Evolutionary conservation across 2,113 vertebrate species (phyloP).

Genomic region (Sylvia atricapilla): DNA sequence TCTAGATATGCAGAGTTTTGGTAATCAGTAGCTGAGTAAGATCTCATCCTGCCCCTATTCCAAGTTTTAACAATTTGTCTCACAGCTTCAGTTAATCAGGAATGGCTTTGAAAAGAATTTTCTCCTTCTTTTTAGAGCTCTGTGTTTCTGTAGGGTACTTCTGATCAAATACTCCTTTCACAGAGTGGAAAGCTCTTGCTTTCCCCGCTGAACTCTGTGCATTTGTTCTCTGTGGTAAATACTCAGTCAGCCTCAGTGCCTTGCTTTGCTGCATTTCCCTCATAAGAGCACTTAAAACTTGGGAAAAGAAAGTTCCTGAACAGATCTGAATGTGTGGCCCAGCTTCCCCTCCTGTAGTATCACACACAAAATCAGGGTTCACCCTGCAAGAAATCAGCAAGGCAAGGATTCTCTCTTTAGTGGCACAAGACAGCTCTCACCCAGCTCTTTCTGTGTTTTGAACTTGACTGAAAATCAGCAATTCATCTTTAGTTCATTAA

Average conservation of each 20-base stretch:
- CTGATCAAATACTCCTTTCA: neutral
- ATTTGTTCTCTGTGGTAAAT: conserved; percentile 25
- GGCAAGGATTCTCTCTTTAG: neutral
- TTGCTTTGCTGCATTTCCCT: neutral
- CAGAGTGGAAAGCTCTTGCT: neutral
- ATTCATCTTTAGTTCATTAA: neutral
- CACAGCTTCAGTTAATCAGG: neutral
- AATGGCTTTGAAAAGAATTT: neutral
- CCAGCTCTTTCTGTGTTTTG: neutral
- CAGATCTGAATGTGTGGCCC: neutral
- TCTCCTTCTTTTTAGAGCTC: neutral
- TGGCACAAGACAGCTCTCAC: neutral
- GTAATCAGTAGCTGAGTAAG: neutral
- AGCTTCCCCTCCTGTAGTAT: neutral
- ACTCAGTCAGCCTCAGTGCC: neutral
- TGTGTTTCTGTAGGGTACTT: neutral
- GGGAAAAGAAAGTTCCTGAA: neutral
- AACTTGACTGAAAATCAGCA: neutral
- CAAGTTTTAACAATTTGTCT: neutral
- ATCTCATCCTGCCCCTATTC: neutral
- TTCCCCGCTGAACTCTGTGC: neutral
- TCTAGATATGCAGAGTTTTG: neutral
- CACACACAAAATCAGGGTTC: neutral
- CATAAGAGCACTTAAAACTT: neutral
- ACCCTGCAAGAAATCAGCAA: neutral